Percentiles rank a stretch among this genome's conserved stretches.
Evolutionary conservation across 2,797 vertebrate genomes (phyloP).

Genomic region (Hypotaenidia okinawae): DNA sequence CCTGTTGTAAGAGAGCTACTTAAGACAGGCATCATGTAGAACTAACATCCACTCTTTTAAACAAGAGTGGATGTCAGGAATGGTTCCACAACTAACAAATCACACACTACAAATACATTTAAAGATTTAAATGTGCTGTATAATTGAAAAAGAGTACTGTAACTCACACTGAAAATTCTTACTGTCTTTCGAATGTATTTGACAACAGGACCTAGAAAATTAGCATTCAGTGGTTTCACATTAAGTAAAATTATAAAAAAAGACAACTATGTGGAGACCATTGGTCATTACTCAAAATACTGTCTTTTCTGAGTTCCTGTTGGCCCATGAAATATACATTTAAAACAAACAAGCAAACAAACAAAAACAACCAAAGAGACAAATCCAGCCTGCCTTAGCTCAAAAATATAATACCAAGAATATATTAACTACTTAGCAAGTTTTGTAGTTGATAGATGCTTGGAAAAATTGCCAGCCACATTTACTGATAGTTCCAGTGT

Average conservation of each 20-base stretch:
- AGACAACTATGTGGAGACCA: neutral
- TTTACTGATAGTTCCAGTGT: constrained; percentile 35
- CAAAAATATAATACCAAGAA: constrained; percentile 38
- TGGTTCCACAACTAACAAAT: neutral
- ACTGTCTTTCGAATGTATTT: constrained; percentile 33
- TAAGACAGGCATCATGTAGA: neutral
- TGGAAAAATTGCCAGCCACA: constrained; percentile 64
- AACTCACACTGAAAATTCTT: neutral
- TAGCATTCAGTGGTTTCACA: neutral
- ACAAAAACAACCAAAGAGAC: neutral
- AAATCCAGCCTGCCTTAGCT: neutral
- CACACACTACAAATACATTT: neutral
- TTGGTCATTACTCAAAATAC: neutral
- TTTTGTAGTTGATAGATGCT: constrained; percentile 19
- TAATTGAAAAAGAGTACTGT: neutral
- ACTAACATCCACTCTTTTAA: neutral
- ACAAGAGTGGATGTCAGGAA: neutral
- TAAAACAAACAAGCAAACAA: neutral
- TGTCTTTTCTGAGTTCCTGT: neutral
- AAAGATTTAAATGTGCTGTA: neutral
- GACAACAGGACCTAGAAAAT: neutral
- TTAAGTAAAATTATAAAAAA: neutral
- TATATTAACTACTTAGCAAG: constrained; percentile 24
- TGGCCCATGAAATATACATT: neutral
- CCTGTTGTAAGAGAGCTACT: neutral